Evolutionary conservation across 2,888 invertebrate species (phyloP), one percentile per base, ranked within the genome.

Genomic region (Chorisops tibialis): DNA sequence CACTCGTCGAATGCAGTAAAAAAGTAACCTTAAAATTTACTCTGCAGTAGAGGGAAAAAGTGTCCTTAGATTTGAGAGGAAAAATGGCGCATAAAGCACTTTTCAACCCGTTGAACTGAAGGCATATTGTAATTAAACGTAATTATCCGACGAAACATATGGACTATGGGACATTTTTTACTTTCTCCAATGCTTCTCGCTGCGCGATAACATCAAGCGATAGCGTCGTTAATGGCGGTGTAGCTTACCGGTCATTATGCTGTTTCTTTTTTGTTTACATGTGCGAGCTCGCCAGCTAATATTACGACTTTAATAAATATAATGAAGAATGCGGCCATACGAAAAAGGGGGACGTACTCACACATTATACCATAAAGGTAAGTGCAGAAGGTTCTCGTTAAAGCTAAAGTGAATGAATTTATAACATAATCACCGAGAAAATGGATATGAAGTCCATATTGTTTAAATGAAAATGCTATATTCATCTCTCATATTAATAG

Each of bases 81-180:
- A 52, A 52, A 52, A 52, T 52, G 51, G 38, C 38, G 51, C 51
- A 52, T 52, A 52, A 52, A 52, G 51, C 38, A 52, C 51, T 19
- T 52, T 52, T 38, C 51, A 37, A 52, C 18, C 51, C 38, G 51
- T 38, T 52, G 51, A 52, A 21, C 51, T 52, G 21, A 52, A 52
- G 38, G 51, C 21, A 52, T 14, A 38, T 18, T 19, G n/a, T 38
- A 52, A 52, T 52, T 52, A 52, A 52, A 52, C 38, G 39, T 52
- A 52, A 52, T 52, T 52, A 52, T 52, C 19, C 24, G 51, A 52
- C 51, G 39, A 38, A 52, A 52, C 51, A 52, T 50, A 37, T 38
- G 38, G 51, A 24, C 38, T 22, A 38, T 38, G 39, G 51, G 51
- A 52, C 38, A 52, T 52, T 50, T 50, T 50, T 52, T 39, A 39